Evolutionary conservation across 2,797 vertebrate species (phyloP).

Genomic region (Falco novaeseelandiae): DNA sequence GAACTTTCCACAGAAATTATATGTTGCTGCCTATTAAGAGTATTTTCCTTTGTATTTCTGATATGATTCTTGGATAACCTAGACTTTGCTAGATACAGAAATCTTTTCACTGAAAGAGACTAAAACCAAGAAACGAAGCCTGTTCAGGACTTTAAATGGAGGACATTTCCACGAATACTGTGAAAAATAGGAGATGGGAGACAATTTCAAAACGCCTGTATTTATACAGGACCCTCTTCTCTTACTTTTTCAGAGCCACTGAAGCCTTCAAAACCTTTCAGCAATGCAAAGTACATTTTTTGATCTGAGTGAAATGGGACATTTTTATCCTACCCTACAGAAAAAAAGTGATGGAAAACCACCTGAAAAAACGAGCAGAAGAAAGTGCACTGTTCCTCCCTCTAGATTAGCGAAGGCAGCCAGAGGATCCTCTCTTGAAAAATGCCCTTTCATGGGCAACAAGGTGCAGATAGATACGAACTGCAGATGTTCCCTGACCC

Average conservation of each 20-base stretch:
- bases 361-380: neutral
- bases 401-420: neutral
- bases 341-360: neutral
- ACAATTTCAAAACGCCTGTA: neutral
- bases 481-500: neutral
- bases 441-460: neutral
- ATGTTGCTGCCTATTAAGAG: neutral
- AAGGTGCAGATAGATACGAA: neutral
- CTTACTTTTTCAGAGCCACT: neutral
- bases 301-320: neutral
- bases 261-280: neutral
- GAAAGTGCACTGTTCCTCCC: neutral
- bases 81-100: neutral
- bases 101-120: neutral
- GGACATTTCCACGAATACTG: neutral
- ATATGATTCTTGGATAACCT: neutral
- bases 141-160: neutral
- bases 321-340: neutral
- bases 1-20: neutral
- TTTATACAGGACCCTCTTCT: neutral
- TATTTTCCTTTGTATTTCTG: neutral
- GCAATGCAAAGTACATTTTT: neutral
- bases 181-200: neutral
- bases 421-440: neutral
- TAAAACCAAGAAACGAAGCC: neutral